Conservation (phyloP, 2,113 vertebrate species). For the Neotoma lepida region DNA sequence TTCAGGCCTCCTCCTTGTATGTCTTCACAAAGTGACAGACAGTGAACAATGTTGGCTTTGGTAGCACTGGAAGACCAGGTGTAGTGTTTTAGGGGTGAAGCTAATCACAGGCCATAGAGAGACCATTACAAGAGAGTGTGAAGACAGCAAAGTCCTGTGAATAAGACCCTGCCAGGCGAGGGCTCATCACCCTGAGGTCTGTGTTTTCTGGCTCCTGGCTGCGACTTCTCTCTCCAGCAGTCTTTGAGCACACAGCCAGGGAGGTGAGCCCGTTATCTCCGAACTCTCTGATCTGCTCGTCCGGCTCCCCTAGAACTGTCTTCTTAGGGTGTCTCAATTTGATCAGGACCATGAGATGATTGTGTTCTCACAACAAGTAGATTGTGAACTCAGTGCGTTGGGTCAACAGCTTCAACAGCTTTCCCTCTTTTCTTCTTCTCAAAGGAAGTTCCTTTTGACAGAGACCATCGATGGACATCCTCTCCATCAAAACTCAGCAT, state of each 20-base stretch:
- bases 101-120: not conserved
- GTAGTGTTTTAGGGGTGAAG: not conserved
- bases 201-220: not conserved
- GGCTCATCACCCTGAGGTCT: not conserved
- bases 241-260: not conserved
- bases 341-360: slow-evolving; percentile 61
- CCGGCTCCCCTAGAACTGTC: slow-evolving; percentile 16
- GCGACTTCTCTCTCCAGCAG: not conserved
- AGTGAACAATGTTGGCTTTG: not conserved
- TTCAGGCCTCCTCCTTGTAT: not conserved
- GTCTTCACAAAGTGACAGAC: slow-evolving; percentile 50
- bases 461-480: slow-evolving; percentile 35
- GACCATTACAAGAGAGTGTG: not conserved
- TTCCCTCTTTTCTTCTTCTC: not conserved
- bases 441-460: slow-evolving; percentile 53
- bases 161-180: not conserved
- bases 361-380: slow-evolving; percentile 67
- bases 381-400: slow-evolving; percentile 76
- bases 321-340: slow-evolving; percentile 65
- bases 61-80: not conserved
- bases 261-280: not conserved
- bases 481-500: not conserved
- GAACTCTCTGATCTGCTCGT: not conserved
- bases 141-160: not conserved
- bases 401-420: slow-evolving; percentile 66